Evolutionary conservation across 2,113 vertebrate genomes (phyloP), one percentile per base, ranked within the genome.

Genomic region (Pseudorectes ferrugineus): DNA sequence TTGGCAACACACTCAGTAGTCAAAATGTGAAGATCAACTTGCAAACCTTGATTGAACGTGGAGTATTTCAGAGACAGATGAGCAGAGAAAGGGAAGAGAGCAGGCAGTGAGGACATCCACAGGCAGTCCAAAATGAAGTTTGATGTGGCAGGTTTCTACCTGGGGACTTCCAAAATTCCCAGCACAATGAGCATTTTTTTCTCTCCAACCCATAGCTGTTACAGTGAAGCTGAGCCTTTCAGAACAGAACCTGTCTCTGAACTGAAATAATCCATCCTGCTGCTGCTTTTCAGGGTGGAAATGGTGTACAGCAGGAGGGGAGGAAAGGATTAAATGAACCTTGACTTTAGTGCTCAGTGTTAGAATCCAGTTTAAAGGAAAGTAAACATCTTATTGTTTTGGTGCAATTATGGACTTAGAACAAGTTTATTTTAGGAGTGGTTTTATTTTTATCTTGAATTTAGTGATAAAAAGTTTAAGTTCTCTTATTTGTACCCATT

Each of bases 391-490:
- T 85, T 85, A 62, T 21, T 26, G 20, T 33, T 81, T 84, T 61
- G 35, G 31, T 74, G 52, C 49, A 57, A 65, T 65, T 89, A 84
- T 61, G 42, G 71, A 62, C 17, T 72, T 55, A 24, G 9, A 35
- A 18, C 11, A 42, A 72, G 70, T 51, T 95, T 73, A 31, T 66
- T 94, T 91, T 88, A 74, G 54, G 38, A 43, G 23, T 45, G 22
- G 25, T 62, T 94, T 88, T 90, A 52, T 93, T 95, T 92, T 95
- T 78, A 36, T 61, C 74, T 78, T 82, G 12, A 85, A 63, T 91
- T 81, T 73, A 43, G 12, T 45, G 36, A 24, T 76, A 35, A 73
- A 84, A 88, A 48, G 5, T 73, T 58, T 35, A 55, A 78, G 18
- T 40, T 75, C 40, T 63, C 29, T 62, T 79, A 35, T 72, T 89